These are phyloP conservation scores for Hormiphora californensis DNA, from an alignment of 37 sponge, comb jelly and placozoan species.

Conservation along the genomic window DNA sequence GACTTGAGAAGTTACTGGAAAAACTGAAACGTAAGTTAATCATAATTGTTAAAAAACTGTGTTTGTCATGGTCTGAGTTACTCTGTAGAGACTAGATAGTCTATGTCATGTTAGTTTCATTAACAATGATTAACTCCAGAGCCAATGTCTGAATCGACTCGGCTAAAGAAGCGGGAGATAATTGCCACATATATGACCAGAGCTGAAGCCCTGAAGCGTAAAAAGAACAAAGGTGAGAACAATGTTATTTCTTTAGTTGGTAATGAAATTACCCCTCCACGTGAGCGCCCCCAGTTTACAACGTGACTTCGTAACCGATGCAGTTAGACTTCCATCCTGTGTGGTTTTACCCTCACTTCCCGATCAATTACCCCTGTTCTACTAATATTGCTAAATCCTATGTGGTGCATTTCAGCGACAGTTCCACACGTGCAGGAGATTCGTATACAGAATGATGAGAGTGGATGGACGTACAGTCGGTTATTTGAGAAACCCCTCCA, in stretches of 20 bases:
- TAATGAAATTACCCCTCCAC: too few relatives aligned
- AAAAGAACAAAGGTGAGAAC: background rate
- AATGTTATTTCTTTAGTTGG: too few relatives aligned
- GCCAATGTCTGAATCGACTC: background rate
- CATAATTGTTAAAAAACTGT: too few relatives aligned
- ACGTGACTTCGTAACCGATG: background rate
- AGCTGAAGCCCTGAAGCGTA: constrained; percentile 8
- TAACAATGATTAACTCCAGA: too few relatives aligned
- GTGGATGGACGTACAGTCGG: background rate
- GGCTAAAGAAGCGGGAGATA: background rate
- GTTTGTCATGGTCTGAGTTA: too few relatives aligned
- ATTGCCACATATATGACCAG: background rate
- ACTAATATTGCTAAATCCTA: too few relatives aligned
- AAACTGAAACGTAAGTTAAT: constrained; percentile 24
- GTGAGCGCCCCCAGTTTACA: background rate
- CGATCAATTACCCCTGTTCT: background rate
- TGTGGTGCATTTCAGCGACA: too few relatives aligned
- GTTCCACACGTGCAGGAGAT: constrained; percentile 13
- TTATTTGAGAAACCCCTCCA: background rate
- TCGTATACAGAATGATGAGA: background rate
- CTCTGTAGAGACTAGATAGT: too few relatives aligned
- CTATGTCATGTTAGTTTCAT: too few relatives aligned
- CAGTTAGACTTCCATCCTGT: background rate
- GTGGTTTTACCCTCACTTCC: background rate
- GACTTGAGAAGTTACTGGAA: constrained; percentile 14